Evolutionary conservation across 2,797 vertebrate genomes (phyloP), one percentile per base, ranked within the genome.

Genomic region (Acipenser oxyrinchus): DNA sequence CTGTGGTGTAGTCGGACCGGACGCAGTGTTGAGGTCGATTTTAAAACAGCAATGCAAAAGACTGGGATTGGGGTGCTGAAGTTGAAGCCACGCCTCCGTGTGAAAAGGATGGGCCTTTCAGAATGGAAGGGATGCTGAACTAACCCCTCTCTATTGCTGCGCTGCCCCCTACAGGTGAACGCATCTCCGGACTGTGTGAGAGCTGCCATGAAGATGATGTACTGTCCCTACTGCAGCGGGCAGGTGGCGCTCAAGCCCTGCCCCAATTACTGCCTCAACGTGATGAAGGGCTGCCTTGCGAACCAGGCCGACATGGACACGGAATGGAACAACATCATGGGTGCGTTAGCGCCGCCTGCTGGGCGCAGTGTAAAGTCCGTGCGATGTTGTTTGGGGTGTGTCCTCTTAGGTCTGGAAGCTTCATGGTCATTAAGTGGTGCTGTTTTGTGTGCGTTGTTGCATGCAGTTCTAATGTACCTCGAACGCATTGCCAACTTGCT

Each of bases 301-400:
- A 95, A 96, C 82, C 95, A 96, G 78, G 96, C 95, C 0, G 96
- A 98, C 79, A 78, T 99, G 69, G 96, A 99, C 71, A 74, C 88
- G 0, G 96, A 98, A 61, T 99, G 96, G 96, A 98, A 98, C 84
- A 96, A 87, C 85, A 97, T 98, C 73, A 91, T 99, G 6, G 96
- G 96, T 99, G 81, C 92, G 92, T 18, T 12, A 0, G 11, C 8
- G n/a, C 23, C 23, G 2, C 23, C 23, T 37, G 23, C 4, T 37
- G 23, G 23, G 23, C 23, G 4, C 23, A 37, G 58, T 50, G 62
- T 51, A 2, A 51, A 11, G 13, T 37, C 2, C 6, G 10, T 52
- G 48, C 10, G 4, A 1, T 15, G 12, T 6, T 37, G 2, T 37
- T 18, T 18, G 15, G 23, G 66, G 69, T 67, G 68, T 69, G 60